Base-by-base conservation (phyloP, 2,888 invertebrate species). In the Volucella bombylans region DNA sequence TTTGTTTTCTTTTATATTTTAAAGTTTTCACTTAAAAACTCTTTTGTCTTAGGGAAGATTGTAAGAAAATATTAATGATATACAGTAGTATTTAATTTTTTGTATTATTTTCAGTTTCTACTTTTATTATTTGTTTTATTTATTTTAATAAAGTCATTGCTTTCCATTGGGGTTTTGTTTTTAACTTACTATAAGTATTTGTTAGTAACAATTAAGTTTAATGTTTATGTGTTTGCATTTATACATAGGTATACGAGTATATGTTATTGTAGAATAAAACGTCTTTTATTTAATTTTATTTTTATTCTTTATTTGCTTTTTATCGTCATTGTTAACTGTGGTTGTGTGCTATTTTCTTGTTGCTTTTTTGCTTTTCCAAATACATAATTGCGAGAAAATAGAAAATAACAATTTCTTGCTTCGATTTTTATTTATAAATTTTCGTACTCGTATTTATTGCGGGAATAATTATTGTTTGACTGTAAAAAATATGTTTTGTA, bases 311-410 rank as follows among this genome's bases (percentile, higher is more conserved):
- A 79, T 83, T 23, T 23, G 3, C 1, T 23, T 31, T 31, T 31
- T 76, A 74, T 79, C 65, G 54, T 74, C 55, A 65, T 74, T 83
- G 79, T 83, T 83, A 83, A 83, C 83, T 83, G 67, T 71, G 80
- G 72, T 78, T 55, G 81, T 73, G 69, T 65, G 57, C 45, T 39
- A 50, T 11, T 64, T 18, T 59, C 43, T 39, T 23, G 50, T 50
- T 64, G 0, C 39, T 57, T 74, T 39, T 54, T 62, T 62, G 12
- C 39, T 52, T 52, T 72, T 45, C n/a, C 23, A 50, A 18, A 52
- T n/a, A n/a, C n/a, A n/a, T 68, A 15, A 62, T 52, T 57, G 67
- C 78, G 72, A 77, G 50, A 57, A 50, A 78, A 73, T 78, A 82
- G 72, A 72, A 78, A 78, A 55, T 4, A 31, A 31, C 4, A 31